Evolutionary conservation across 2,797 vertebrate genomes (phyloP), one percentile per base, ranked within the genome.

Genomic region (Denticeps clupeoides): DNA sequence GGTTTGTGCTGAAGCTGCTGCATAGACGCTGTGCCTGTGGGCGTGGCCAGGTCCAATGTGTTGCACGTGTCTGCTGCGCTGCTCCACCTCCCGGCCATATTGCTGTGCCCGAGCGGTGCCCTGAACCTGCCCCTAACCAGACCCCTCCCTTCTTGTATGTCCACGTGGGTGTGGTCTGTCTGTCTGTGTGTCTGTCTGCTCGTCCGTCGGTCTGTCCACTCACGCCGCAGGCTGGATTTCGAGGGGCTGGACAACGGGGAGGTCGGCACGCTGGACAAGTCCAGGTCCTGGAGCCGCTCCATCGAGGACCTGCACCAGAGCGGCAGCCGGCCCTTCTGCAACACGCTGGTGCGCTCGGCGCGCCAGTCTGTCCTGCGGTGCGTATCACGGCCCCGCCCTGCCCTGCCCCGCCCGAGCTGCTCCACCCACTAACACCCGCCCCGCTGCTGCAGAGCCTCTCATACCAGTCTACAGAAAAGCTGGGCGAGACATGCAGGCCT

Each of bases 201-300:
- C 70, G 47, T 57, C 18, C 59, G 60, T 69, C 28, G 49, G 32
- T 42, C 21, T 47, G 3, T 23, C n/a, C 47, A 32, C 70, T 51
- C 49, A 60, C 69, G 67, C 80, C 81, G 65, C 83, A 95, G 93
- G 93, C 89, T 98, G 86, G 87, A 95, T 84, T 91, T 93, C 87
- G 92, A 97, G 83, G 88, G 86, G 64, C 78, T 87, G 83, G 93
- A 97, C 75, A 88, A 83, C 64, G 86, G 85, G 32, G 90, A 96
- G 52, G 92, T 98, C 45, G 79, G 87, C 53, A 82, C 82, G 49
- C 81, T 94, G 82, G 91, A 93, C 77, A 95, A 88, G 73, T 64
- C 86, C 68, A 91, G 87, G 65, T 80, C 87, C 79, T 98, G 94
- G 93, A 97, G 89, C 83, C 91, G 93, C 83, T 98, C 94, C 68